Base-by-base conservation (phyloP, 1,140 invertebrate genomes). In the Scylla paramamosain region DNA sequence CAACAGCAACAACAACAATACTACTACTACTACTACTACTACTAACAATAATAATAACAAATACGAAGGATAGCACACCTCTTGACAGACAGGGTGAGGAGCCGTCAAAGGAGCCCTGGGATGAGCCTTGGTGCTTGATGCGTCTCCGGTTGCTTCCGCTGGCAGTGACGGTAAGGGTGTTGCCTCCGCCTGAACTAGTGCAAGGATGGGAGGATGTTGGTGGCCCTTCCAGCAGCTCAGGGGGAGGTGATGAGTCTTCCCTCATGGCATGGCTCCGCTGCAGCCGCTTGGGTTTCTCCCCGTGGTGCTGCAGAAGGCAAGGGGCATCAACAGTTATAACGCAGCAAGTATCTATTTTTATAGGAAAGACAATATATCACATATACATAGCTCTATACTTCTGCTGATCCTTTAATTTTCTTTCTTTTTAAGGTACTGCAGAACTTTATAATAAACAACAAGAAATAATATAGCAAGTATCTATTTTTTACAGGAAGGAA, bases 251-350 rank as follows among this genome's bases (percentile, higher is more conserved):
- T 92, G 98, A 98, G 95, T 98, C 98, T 97, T 99, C 98, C 96
- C 98, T 97, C 97, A 99, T 98, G 95, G 98, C 98, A 97, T 99
- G 98, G 96, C 98, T 99, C 96, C 98, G 98, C 39, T 98, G 98
- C 96, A 99, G 97, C 96, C 98, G 97, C 97, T 99, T 99, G 93
- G 98, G 97, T 52, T 96, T 96, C 32, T 92, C 92, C 32, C 94
- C 94, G 52, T 95, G 89, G 90, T 96, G 94, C 87, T 94, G 82
- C 29, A 77, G 6, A 7, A 29, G 32, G 48, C 10, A 84, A 39
- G 25, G 28, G 82, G 16, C 46, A 93, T 28, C n/a, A n/a, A 25
- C n/a, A 48, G 20, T 84, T n/a, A 45, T 46, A n/a, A 20, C 45
- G 28, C n/a, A 93, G 8, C 20, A 77, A 28, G 32, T 86, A 86